Conservation (phyloP, 2,888 invertebrate genomes). For the Nephrotoma guestfalica region DNA sequence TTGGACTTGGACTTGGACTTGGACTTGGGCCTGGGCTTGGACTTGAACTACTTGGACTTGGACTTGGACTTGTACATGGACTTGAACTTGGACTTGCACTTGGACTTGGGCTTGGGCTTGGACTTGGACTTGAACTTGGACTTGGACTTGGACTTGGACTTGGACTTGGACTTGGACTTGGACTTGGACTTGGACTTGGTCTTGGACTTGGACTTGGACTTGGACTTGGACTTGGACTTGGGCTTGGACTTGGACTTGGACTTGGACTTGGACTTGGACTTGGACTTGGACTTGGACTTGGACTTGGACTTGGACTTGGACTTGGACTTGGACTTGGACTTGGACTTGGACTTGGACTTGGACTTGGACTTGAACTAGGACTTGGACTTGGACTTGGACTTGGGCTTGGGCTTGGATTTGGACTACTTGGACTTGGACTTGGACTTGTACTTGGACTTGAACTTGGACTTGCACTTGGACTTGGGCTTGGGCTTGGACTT, state of each 20-base stretch:
- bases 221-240: constrained; percentile 7
- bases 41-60: constrained; percentile 9
- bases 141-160: constrained; percentile 8
- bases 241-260: constrained; percentile 7
- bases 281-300: constrained; percentile 8
- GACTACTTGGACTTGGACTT: constrained; percentile 8
- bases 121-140: constrained; percentile 8
- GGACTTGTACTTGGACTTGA: constrained; percentile 7
- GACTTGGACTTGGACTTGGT: constrained; percentile 6
- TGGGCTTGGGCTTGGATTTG: constrained; percentile 7
- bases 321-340: constrained; percentile 7
- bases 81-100: constrained; percentile 9
- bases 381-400: constrained; percentile 8
- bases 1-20: constrained; percentile 9
- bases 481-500: constrained; percentile 2
- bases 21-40: constrained; percentile 8
- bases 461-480: constrained; percentile 7
- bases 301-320: constrained; percentile 7
- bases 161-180: constrained; percentile 8
- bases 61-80: constrained; percentile 8
- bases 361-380: constrained; percentile 7
- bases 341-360: constrained; percentile 7
- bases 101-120: constrained; percentile 7
- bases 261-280: constrained; percentile 8
- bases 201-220: constrained; percentile 7